phyloP scores from a whole-genome alignment of 2,888 invertebrate genomes.

The Philereme vetulata region DNA sequence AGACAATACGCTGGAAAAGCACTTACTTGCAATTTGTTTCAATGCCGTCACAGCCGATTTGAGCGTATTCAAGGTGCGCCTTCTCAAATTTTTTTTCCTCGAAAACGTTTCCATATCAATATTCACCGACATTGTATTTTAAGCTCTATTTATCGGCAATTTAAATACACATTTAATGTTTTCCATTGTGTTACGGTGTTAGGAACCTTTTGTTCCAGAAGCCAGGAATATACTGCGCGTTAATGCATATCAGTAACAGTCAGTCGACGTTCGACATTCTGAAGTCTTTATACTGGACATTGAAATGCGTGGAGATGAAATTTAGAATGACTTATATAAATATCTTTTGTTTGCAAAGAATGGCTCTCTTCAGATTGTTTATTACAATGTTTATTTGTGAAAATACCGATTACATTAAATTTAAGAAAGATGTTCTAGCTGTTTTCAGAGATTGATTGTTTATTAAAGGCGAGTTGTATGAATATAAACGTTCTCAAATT shows the following conservation, averaged over 20 bases:
- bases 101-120: constrained; percentile 77
- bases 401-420: too few relatives aligned
- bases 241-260: constrained; percentile 74
- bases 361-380: too few relatives aligned
- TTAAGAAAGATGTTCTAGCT: too few relatives aligned
- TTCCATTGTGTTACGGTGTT: constrained; percentile 37
- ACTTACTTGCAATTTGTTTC: constrained; percentile 79
- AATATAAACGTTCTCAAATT: too few relatives aligned
- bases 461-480: too few relatives aligned
- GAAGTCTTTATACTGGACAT: constrained; percentile 61
- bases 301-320: constrained; percentile 55
- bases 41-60: constrained; percentile 76
- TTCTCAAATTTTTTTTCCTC: constrained; percentile 73
- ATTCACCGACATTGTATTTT: constrained; percentile 67
- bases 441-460: too few relatives aligned
- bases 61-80: constrained; percentile 75
- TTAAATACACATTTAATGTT: constrained; percentile 36
- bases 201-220: constrained; percentile 69
- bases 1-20: constrained; percentile 45
- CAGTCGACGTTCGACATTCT: constrained; percentile 61
- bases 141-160: constrained; percentile 37
- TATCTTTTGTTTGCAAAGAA: background rate
- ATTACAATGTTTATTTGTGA: too few relatives aligned
- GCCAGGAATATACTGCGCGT: constrained; percentile 73
- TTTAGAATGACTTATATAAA: constrained; percentile 1